These are phyloP conservation scores for Cichladusa arquata DNA, from an alignment of 2,113 vertebrate species.

Conservation along the genomic window DNA sequence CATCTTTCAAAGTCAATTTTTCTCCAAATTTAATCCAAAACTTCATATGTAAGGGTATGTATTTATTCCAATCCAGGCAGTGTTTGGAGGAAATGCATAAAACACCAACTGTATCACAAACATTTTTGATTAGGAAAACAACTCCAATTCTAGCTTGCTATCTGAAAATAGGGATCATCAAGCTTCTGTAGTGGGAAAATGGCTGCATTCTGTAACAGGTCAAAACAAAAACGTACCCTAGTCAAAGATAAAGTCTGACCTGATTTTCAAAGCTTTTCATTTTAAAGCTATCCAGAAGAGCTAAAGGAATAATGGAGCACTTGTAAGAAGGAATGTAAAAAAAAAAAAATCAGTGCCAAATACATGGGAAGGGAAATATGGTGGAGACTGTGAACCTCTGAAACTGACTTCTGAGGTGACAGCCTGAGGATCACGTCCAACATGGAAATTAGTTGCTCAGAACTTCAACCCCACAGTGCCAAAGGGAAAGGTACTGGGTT, in stretches of 20 bases:
- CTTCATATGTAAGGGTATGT: background rate
- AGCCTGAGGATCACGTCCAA: background rate
- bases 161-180: background rate
- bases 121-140: background rate
- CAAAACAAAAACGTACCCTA: background rate
- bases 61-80: background rate
- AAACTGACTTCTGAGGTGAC: background rate
- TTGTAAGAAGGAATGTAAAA: background rate
- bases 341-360: background rate
- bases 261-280: conserved; percentile 4
- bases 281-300: conserved; percentile 5
- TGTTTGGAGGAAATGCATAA: background rate
- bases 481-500: background rate
- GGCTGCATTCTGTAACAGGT: background rate
- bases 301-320: background rate
- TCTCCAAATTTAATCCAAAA: background rate
- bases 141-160: background rate
- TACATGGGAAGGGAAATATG: background rate
- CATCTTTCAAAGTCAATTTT: background rate
- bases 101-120: background rate
- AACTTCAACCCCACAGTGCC: background rate
- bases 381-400: background rate
- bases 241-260: background rate
- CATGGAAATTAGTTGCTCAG: background rate
- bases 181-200: background rate